Base-by-base conservation (phyloP, 2,888 invertebrate genomes). In the Perizoma affinitatum region DNA sequence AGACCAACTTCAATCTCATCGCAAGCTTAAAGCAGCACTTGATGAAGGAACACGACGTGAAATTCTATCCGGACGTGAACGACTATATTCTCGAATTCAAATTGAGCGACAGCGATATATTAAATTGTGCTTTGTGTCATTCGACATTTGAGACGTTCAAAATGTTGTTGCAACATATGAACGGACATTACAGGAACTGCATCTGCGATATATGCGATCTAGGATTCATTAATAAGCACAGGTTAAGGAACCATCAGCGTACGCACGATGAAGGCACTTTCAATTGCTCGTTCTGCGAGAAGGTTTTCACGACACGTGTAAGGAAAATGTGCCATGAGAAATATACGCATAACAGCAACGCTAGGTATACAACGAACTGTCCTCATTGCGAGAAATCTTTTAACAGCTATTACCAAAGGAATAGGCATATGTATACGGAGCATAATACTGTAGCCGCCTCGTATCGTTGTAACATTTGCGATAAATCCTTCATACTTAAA, bases 391-490 rank as follows among this genome's bases (percentile, higher is more conserved):
- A 86, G 0, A 69, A 86, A 22, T 82, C 86, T 0, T 91, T 91
- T 41, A 88, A 84, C 0, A 88, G 87, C 36, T 91, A 91, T 38
- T 88, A 90, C 10, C 83, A 86, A 64, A 63, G 91, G 4, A 91
- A 91, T 8, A 65, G 88, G 0, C 91, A 91, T 9, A 90, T 91
- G 90, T 77, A 79, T 0, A 70, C 76, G 0, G 88, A 84, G 1
- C 91, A 91, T n/a, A 87, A 90, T 11, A 73, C 79, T 0, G 72
- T 76, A 0, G 88, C 90, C 0, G 88, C 90, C 0, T 80, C 82
- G 0, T 91, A 91, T 58, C 88, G 87, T 51, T 92, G 91, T 40
- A 90, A 90, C 58, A 83, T 88, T 5, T 92, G 91, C 42, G 90
- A 88, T 1, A 88, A 87, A 51, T 83, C 81, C 0, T 91, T 90